Evolutionary conservation across 2,113 vertebrate species (phyloP).

Genomic region (Potamarius usumacintae): DNA sequence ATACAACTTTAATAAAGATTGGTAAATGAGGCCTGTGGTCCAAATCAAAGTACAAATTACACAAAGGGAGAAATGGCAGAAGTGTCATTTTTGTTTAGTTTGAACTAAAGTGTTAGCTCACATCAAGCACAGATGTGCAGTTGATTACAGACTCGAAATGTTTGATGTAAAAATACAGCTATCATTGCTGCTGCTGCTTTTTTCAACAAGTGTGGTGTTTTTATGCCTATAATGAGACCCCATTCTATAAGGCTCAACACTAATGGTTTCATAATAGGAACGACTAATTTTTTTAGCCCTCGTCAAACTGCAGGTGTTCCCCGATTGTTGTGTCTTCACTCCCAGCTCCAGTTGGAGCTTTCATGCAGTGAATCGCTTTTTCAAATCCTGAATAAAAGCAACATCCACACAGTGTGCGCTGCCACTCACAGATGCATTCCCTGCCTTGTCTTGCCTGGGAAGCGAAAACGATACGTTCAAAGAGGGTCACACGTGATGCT

Average conservation of each 20-base stretch:
- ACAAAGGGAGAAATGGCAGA: neutral
- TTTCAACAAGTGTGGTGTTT: neutral
- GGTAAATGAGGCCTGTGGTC: neutral
- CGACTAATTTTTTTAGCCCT: constrained; percentile 2
- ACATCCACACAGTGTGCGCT: constrained; percentile 37
- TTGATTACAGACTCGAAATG: neutral
- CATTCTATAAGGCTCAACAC: neutral
- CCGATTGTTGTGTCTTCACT: neutral
- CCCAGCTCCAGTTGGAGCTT: neutral
- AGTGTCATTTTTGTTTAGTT: neutral
- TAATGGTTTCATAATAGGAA: neutral
- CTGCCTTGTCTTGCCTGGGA: constrained; percentile 55
- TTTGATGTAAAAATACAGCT: neutral
- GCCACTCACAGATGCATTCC: constrained; percentile 49
- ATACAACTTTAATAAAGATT: neutral
- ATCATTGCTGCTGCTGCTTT: too few relatives aligned
- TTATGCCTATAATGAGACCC: neutral
- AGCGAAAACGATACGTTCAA: constrained; percentile 30
- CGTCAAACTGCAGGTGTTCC: constrained; percentile 9
- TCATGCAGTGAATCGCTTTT: neutral
- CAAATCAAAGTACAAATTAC: neutral
- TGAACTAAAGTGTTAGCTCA: neutral
- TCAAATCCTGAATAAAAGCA: constrained; percentile 22
- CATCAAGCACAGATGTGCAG: neutral
- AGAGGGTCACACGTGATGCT: constrained; percentile 50